These are phyloP conservation scores for Arenaria interpres DNA, from an alignment of 2,113 vertebrate species.

Conservation along the genomic window DNA sequence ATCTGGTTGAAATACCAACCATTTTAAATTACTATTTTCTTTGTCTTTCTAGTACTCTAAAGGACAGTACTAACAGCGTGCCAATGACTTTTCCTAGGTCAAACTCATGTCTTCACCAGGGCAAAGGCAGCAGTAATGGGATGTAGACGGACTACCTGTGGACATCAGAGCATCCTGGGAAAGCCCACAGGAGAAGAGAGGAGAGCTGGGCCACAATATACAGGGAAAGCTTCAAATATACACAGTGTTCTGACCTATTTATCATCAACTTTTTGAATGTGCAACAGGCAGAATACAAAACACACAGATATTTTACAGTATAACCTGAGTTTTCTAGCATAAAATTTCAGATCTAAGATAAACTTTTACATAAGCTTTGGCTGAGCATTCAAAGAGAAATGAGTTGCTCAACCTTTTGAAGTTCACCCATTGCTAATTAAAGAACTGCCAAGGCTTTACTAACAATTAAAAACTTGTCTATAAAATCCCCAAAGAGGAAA, in stretches of 20 bases:
- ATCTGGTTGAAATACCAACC: background rate
- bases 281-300: background rate
- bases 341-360: background rate
- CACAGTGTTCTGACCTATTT: background rate
- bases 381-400: conserved; percentile 46
- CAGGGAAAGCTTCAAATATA: background rate
- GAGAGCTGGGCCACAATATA: background rate
- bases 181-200: background rate
- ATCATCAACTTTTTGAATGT: background rate
- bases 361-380: conserved; percentile 32
- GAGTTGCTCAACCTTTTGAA: conserved; percentile 53
- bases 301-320: background rate
- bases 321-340: background rate
- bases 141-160: background rate
- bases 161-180: background rate
- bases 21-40: background rate
- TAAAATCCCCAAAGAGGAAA: conserved; percentile 64
- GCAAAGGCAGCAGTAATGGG: background rate
- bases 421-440: conserved; percentile 62
- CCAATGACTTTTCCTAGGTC: background rate
- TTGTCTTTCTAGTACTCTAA: background rate
- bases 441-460: conserved; percentile 65
- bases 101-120: background rate
- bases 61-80: background rate
- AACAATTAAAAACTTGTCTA: conserved; percentile 68